A percentile compares a stretch with the other conserved stretches of the same genome.
Conservation (phyloP, 2,797 vertebrate species). For the Calcarius lapponicus region DNA sequence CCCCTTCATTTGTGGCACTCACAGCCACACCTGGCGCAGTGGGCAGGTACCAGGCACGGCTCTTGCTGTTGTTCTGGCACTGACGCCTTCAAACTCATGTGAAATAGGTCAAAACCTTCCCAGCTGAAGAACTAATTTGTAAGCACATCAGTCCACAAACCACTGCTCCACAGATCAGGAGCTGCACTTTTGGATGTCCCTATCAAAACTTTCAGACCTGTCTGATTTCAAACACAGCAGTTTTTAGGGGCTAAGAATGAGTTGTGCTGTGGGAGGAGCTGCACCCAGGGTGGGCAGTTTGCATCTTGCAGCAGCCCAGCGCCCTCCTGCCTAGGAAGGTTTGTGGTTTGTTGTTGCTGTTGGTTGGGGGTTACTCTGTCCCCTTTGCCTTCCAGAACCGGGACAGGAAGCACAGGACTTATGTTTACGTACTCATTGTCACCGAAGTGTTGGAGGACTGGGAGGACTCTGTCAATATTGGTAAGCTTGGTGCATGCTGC, state of each 20-base stretch:
- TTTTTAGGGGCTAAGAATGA: background rate
- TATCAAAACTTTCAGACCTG: background rate
- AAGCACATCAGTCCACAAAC: background rate
- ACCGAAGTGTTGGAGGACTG: constrained; percentile 97
- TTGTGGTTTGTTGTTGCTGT: background rate
- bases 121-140: background rate
- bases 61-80: background rate
- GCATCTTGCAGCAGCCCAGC: fast-evolving
- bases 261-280: background rate
- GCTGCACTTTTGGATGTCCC: background rate
- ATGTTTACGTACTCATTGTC: constrained; percentile 96
- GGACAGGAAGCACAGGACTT: constrained; percentile 98
- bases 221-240: fast-evolving
- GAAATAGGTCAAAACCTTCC: background rate
- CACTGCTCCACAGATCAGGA: background rate
- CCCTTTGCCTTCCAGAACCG: constrained; percentile 82
- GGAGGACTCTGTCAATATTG: constrained; percentile 98
- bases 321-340: background rate
- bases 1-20: background rate
- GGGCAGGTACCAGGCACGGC: background rate
- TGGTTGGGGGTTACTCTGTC: background rate
- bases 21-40: background rate
- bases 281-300: background rate
- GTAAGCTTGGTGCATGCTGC: constrained; percentile 72
- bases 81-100: background rate